Percentiles rank a stretch among this genome's conserved stretches.
These are phyloP conservation scores for Mylabris sibirica DNA, from an alignment of 2,888 invertebrate genomes.

Conservation along the genomic window DNA sequence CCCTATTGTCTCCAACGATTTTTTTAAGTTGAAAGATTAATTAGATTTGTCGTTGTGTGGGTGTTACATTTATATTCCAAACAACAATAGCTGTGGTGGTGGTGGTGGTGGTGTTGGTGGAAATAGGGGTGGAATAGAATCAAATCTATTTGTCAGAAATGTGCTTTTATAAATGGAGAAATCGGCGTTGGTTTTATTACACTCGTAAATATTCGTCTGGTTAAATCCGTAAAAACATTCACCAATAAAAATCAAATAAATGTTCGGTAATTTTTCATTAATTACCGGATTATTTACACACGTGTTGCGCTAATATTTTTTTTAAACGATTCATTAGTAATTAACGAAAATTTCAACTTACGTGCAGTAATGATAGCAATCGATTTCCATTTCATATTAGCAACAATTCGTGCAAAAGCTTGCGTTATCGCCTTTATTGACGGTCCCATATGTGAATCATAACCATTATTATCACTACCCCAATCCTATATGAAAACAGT, in stretches of 20 bases:
- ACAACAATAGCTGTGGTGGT: too few relatives aligned
- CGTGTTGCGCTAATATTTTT: background rate
- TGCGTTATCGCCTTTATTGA: constrained; percentile 62
- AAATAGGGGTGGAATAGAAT: background rate
- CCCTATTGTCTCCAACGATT: too few relatives aligned
- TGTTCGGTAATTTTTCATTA: background rate
- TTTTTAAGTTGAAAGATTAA: too few relatives aligned
- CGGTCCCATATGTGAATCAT: constrained; percentile 55
- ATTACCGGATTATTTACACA: background rate
- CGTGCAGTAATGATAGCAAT: constrained; percentile 65
- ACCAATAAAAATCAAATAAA: background rate
- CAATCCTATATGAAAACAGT: background rate
- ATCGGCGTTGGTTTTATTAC: constrained; percentile 2
- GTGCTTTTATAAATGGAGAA: background rate
- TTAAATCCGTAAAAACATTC: background rate
- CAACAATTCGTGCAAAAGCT: constrained; percentile 62
- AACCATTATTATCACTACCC: background rate
- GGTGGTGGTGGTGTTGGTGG: too few relatives aligned
- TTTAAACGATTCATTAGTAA: background rate
- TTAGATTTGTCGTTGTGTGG: too few relatives aligned
- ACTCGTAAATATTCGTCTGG: constrained; percentile 12
- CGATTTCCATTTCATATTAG: constrained; percentile 65
- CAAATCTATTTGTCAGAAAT: constrained; percentile 5
- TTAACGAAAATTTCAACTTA: constrained; percentile 52
- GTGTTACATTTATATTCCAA: background rate